These are phyloP conservation scores for Actinemys pallida DNA, from an alignment of 2,113 vertebrate genomes.

Conservation along the genomic window DNA sequence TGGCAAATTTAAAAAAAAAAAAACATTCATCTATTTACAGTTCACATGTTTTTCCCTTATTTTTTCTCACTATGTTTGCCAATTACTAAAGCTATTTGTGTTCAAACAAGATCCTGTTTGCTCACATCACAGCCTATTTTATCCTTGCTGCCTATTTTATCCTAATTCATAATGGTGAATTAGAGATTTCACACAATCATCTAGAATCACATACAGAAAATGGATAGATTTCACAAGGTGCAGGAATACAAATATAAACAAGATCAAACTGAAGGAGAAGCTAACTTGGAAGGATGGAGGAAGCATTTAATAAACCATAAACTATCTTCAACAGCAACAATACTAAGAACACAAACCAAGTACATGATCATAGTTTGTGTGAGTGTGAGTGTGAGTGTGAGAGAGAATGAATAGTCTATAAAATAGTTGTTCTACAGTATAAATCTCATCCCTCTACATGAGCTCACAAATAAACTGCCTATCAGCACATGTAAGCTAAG, in stretches of 20 bases:
- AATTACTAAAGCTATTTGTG: neutral
- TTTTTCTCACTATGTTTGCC: neutral
- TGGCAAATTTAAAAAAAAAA: neutral
- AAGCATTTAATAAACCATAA: constrained; percentile 3
- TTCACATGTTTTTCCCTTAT: neutral
- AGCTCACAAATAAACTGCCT: neutral
- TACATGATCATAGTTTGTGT: fast-evolving
- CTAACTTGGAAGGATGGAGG: neutral
- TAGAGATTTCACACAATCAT: neutral
- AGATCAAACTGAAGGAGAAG: neutral
- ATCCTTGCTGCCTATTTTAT: neutral
- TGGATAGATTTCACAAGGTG: neutral
- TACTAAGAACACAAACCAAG: neutral
- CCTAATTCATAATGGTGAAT: neutral
- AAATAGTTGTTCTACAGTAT: neutral
- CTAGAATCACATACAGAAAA: neutral
- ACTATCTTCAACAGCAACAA: neutral
- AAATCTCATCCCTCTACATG: neutral
- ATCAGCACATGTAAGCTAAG: neutral
- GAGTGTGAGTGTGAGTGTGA: too few relatives aligned
- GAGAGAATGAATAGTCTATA: too few relatives aligned
- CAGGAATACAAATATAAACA: constrained; percentile 12
- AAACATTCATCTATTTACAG: neutral
- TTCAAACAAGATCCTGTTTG: constrained; percentile 31
- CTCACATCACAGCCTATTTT: neutral